These are phyloP conservation scores for Cebidichthys violaceus DNA, from an alignment of 2,113 vertebrate species.

Conservation along the genomic window DNA sequence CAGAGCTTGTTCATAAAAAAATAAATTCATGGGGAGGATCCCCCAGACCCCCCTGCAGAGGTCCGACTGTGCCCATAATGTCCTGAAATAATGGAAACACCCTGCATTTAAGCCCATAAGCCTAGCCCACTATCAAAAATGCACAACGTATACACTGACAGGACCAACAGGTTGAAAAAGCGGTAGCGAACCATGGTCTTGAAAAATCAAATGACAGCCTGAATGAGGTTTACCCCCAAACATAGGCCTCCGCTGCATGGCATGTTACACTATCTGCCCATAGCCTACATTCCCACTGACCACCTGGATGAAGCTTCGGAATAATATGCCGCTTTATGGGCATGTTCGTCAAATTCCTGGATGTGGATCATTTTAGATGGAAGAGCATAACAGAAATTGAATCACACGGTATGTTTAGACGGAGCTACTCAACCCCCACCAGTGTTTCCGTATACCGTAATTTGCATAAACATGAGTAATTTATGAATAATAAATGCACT, in stretches of 20 bases:
- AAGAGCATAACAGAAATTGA: constrained; percentile 37
- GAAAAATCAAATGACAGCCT: background rate
- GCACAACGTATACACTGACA: background rate
- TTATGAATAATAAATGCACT: constrained; percentile 98
- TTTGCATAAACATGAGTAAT: constrained; percentile 97
- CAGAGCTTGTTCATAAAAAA: too few relatives aligned
- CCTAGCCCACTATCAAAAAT: background rate
- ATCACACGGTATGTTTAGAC: constrained; percentile 65
- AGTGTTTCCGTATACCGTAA: constrained; percentile 78
- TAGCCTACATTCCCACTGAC: background rate
- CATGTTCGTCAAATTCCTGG: constrained; percentile 29
- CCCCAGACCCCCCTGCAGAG: background rate
- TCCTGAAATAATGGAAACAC: background rate
- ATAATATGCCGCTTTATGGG: background rate
- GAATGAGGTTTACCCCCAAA: background rate
- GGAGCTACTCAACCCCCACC: constrained; percentile 78
- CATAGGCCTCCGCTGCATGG: background rate
- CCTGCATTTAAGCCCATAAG: background rate
- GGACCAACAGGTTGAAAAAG: background rate
- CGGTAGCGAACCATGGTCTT: background rate
- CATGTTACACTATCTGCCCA: background rate
- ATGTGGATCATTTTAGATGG: constrained; percentile 38
- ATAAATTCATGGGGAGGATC: background rate
- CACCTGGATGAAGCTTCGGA: constrained; percentile 6
- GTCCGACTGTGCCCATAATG: background rate